These are phyloP conservation scores for Melanotaenia duboulayi DNA, from an alignment of 2,113 vertebrate species.

Conservation along the genomic window DNA sequence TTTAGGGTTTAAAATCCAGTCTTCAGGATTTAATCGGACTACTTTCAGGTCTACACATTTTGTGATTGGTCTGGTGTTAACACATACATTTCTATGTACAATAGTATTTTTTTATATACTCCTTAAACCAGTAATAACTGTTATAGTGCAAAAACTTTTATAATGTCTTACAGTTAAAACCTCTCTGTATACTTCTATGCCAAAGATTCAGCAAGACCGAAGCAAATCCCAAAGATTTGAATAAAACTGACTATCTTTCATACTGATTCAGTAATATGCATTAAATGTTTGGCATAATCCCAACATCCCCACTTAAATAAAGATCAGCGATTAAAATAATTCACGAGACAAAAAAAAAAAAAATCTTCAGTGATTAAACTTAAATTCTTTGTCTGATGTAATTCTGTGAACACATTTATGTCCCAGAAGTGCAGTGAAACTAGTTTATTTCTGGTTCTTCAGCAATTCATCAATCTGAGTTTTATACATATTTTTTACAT, in stretches of 20 bases:
- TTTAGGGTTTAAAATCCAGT: conserved; percentile 57
- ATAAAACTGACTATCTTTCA: conserved; percentile 45
- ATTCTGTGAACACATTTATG: conserved; percentile 44
- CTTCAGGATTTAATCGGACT: conserved; percentile 36
- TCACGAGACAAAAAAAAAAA: conserved; percentile 27
- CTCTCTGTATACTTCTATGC: conserved; percentile 20
- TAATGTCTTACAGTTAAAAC: conserved; percentile 41
- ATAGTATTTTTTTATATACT: conserved; percentile 22
- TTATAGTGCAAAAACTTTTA: conserved; percentile 66
- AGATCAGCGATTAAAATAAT: conserved; percentile 45
- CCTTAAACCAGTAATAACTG: conserved; percentile 30
- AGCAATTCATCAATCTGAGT: conserved; percentile 97
- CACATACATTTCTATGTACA: conserved; percentile 60
- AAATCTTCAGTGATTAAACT: conserved; percentile 46
- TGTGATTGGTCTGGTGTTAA: conserved; percentile 43
- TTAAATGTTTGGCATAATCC: conserved; percentile 13
- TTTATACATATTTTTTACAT: conserved; percentile 99
- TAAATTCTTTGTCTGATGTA: conserved; percentile 3
- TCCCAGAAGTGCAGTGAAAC: conserved; percentile 6
- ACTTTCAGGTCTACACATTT: conserved; percentile 15
- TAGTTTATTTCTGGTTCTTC: conserved; percentile 83
- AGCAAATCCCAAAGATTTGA: conserved; percentile 30
- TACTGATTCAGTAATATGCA: conserved; percentile 28
- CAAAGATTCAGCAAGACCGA: conserved; percentile 20
- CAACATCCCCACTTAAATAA: conserved; percentile 50